Evolutionary conservation across 2,888 invertebrate genomes (phyloP).

Genomic region (Oscheius sp.): DNA sequence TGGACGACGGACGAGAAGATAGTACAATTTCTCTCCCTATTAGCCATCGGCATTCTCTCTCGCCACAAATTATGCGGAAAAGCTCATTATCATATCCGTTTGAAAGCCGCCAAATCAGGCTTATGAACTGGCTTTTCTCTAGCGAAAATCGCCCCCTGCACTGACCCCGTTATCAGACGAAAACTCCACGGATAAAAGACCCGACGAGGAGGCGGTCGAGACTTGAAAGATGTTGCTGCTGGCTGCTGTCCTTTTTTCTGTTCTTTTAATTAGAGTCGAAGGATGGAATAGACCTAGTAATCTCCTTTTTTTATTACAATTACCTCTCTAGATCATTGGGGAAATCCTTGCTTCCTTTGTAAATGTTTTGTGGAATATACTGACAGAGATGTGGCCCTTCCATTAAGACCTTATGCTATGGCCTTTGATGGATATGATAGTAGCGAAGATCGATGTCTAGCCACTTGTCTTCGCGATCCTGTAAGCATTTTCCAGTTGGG

Average conservation of each 20-base stretch:
- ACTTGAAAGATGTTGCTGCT: conserved; percentile 2
- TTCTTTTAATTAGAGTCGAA: not conserved
- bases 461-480: conserved; percentile 61
- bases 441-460: conserved; percentile 66
- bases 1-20: no score
- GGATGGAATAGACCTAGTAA: conserved; percentile 31
- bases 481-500: conserved; percentile 30
- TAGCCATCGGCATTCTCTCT: conserved; percentile 6
- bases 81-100: not conserved
- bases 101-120: conserved; percentile 7
- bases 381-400: conserved; percentile 64
- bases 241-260: not conserved
- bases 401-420: conserved; percentile 62
- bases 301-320: not conserved
- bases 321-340: conserved; percentile 56
- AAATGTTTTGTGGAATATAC: conserved; percentile 67
- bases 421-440: conserved; percentile 62
- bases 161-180: conserved; percentile 30
- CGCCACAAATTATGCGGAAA: conserved; percentile 11
- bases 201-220: not conserved
- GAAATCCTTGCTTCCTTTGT: conserved; percentile 65
- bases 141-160: not conserved
- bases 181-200: conserved; percentile 20
- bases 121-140: conserved; percentile 15
- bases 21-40: no score